These are phyloP conservation scores for Tortricodes alternella DNA, from an alignment of 2,888 invertebrate species.

Conservation along the genomic window DNA sequence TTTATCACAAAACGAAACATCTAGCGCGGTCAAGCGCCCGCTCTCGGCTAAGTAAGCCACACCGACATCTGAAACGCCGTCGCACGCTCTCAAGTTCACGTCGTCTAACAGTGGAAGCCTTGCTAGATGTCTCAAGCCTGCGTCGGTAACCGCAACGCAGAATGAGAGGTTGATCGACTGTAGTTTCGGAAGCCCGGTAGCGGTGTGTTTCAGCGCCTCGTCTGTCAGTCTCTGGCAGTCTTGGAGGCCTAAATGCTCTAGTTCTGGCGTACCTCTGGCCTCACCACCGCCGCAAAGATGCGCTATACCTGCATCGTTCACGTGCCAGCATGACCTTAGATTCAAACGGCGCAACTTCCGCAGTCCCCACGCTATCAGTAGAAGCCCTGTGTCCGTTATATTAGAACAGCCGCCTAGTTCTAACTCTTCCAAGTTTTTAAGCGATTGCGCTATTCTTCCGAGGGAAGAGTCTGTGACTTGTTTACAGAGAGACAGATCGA, in stretches of 20 bases:
- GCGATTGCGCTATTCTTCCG: constrained; percentile 91
- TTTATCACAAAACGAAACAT: constrained; percentile 98
- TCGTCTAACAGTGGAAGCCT: constrained; percentile 92
- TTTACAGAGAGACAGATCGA: constrained; percentile 96
- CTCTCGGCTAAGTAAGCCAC: constrained; percentile 96
- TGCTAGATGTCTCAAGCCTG: constrained; percentile 93
- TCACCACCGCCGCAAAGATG: constrained; percentile 90
- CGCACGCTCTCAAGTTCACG: constrained; percentile 95
- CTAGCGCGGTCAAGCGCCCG: constrained; percentile 90
- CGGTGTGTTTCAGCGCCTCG: constrained; percentile 93
- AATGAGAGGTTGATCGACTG: constrained; percentile 96
- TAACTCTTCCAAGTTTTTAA: constrained; percentile 92
- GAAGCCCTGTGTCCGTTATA: constrained; percentile 93
- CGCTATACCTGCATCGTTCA: constrained; percentile 95
- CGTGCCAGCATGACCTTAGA: constrained; percentile 95
- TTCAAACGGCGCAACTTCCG: constrained; percentile 92
- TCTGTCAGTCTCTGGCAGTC: constrained; percentile 97
- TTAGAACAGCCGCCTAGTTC: constrained; percentile 96
- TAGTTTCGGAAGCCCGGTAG: constrained; percentile 90
- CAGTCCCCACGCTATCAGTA: constrained; percentile 93
- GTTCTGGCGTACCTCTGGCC: constrained; percentile 90
- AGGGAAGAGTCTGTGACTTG: constrained; percentile 96
- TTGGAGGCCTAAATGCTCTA: constrained; percentile 94
- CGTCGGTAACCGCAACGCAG: constrained; percentile 97
- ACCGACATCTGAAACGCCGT: constrained; percentile 95